phyloP scores from a whole-genome alignment of 2,113 vertebrate species.

The Dasyprocta punctata region DNA sequence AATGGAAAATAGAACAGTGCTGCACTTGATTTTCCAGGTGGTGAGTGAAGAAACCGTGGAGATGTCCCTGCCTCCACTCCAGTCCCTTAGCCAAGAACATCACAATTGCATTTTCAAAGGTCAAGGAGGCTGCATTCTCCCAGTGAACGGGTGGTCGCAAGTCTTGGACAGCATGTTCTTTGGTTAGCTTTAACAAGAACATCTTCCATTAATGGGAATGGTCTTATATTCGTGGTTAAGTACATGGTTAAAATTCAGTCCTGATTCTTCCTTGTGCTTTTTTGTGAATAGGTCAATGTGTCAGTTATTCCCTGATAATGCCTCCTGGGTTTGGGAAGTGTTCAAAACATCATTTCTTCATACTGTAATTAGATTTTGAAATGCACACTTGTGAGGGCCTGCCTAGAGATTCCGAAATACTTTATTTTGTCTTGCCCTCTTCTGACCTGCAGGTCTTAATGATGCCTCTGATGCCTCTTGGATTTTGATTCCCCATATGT shows the following conservation, averaged over 20 bases:
- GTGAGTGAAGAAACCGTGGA: background rate
- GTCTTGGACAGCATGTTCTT: background rate
- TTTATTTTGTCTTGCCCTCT: slow-evolving; percentile 59
- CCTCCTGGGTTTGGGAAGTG: slow-evolving; percentile 73
- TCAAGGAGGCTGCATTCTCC: background rate
- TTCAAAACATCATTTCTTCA: slow-evolving; percentile 71
- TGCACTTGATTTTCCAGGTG: background rate
- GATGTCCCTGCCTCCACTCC: background rate
- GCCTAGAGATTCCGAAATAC: slow-evolving; percentile 49
- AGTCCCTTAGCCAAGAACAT: background rate
- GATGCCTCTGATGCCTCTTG: background rate
- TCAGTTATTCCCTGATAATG: slow-evolving; percentile 68
- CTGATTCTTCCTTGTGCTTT: slow-evolving; percentile 24
- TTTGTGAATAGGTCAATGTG: slow-evolving; percentile 64
- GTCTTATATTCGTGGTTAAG: background rate
- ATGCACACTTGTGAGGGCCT: slow-evolving; percentile 62
- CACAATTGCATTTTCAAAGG: background rate
- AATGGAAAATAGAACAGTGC: background rate
- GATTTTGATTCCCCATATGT: background rate
- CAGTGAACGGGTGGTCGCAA: background rate
- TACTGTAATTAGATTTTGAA: slow-evolving; percentile 72
- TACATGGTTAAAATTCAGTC: slow-evolving; percentile 53
- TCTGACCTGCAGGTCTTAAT: slow-evolving; percentile 47
- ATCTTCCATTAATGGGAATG: background rate
- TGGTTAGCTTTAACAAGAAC: slow-evolving; percentile 25